phyloP scores from a whole-genome alignment of 2,888 invertebrate genomes.

The Zaprionus bogoriensis region DNA sequence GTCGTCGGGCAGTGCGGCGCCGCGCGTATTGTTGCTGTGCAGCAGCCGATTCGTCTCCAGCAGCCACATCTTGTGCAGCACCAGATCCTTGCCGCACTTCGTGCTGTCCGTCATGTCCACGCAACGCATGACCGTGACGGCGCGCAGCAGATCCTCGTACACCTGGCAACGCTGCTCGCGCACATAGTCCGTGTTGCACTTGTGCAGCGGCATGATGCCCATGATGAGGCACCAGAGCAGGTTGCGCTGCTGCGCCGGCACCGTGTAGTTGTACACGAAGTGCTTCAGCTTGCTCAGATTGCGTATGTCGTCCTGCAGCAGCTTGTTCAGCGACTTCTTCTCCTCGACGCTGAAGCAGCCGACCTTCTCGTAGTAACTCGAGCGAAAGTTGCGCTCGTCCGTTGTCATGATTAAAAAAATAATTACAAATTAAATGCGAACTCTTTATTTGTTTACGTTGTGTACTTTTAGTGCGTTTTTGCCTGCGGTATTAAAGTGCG shows the following conservation, averaged over 20 bases:
- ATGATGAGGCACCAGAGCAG: constrained; percentile 93
- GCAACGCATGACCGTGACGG: constrained; percentile 87
- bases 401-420: constrained; percentile 82
- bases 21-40: constrained; percentile 42
- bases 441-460: not conserved
- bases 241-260: constrained; percentile 89
- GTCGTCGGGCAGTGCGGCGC: constrained; percentile 82
- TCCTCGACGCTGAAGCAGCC: constrained; percentile 95
- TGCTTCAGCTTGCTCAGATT: constrained; percentile 88
- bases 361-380: constrained; percentile 93
- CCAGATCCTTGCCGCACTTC: constrained; percentile 86
- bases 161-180: constrained; percentile 87
- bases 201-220: constrained; percentile 90
- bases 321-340: constrained; percentile 93
- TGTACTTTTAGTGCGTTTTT: not conserved
- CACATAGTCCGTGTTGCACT: constrained; percentile 90
- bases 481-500: not conserved
- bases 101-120: constrained; percentile 86
- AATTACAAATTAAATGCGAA: not conserved
- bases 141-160: constrained; percentile 89
- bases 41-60: constrained; percentile 86
- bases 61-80: constrained; percentile 92
- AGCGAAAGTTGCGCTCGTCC: constrained; percentile 91
- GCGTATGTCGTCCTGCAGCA: constrained; percentile 91
- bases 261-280: constrained; percentile 92